These are phyloP conservation scores for Actinernus sp. DNA, from an alignment of 92 coral and sea anemone species.

Conservation along the genomic window DNA sequence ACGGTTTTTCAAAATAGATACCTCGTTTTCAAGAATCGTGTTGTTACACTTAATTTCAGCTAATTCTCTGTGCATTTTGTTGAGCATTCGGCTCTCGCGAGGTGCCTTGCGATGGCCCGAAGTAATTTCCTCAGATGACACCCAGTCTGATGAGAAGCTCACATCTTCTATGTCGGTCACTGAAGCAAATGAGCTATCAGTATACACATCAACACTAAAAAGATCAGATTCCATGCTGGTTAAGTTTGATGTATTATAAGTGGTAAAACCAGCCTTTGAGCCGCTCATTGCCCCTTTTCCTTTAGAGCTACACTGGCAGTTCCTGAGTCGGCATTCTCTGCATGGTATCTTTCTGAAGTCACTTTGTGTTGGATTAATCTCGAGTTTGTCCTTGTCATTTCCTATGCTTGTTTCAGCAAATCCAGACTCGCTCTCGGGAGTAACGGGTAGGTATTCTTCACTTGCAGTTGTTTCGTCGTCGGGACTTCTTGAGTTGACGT, in stretches of 20 bases:
- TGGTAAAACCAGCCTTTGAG: background rate
- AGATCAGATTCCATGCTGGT: background rate
- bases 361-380: no score
- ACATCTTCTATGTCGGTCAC: slow-evolving; percentile 68
- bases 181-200: slow-evolving; percentile 71
- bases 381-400: no score
- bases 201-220: slow-evolving; percentile 46
- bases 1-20: slow-evolving; percentile 73
- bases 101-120: slow-evolving; percentile 23
- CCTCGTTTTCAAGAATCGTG: slow-evolving; percentile 75
- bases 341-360: no score
- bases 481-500: background rate
- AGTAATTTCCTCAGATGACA: slow-evolving; percentile 74
- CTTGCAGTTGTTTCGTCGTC: background rate
- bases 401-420: slow-evolving; percentile 4
- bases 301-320: background rate
- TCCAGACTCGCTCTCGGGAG: slow-evolving; percentile 23
- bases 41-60: slow-evolving; percentile 85
- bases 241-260: background rate
- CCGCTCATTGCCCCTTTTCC: background rate
- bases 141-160: slow-evolving; percentile 74
- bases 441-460: background rate
- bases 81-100: slow-evolving; percentile 47
- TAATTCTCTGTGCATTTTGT: slow-evolving; percentile 78
- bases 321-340: background rate